These are phyloP conservation scores for Rhopilema esculentum DNA, from an alignment of 30 jellyfish, hydroid and myxozoan genomes.

Conservation along the genomic window DNA sequence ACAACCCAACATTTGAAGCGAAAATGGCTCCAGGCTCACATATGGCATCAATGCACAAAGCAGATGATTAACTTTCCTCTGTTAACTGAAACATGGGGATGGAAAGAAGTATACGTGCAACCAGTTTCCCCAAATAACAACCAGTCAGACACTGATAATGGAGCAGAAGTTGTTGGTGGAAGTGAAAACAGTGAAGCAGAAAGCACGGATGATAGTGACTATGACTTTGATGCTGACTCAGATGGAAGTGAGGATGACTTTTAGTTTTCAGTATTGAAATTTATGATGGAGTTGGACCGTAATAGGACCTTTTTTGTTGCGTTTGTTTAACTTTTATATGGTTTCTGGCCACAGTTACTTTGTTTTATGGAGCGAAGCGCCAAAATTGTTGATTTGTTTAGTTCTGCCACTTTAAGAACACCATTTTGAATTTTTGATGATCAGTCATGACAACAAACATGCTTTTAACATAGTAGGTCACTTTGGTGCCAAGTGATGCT, in stretches of 20 bases:
- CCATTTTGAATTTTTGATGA: too few species aligned
- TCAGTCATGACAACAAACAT: too few species aligned
- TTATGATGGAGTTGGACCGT: not conserved
- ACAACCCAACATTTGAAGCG: slow-evolving; percentile 46
- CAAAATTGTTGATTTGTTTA: too few species aligned
- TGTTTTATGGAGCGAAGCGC: too few species aligned
- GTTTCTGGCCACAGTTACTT: too few species aligned
- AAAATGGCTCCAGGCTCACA: slow-evolving; percentile 6
- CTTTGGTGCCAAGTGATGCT: too few species aligned
- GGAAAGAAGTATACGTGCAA: slow-evolving; percentile 61
- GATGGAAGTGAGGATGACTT: slow-evolving; percentile 53
- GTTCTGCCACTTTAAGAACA: too few species aligned
- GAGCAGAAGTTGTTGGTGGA: slow-evolving; percentile 18
- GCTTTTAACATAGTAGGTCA: too few species aligned
- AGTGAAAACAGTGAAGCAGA: slow-evolving; percentile 46
- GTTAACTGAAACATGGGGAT: slow-evolving; percentile 46
- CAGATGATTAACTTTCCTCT: slow-evolving; percentile 16
- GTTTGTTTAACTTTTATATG: too few species aligned
- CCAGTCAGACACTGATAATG: slow-evolving; percentile 40
- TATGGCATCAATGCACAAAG: slow-evolving; percentile 14
- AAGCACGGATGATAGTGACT: slow-evolving; percentile 46
- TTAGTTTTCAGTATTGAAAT: slow-evolving; percentile 18
- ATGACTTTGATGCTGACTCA: slow-evolving; percentile 45
- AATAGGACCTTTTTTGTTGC: slow-evolving; percentile 1
- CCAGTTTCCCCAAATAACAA: slow-evolving; percentile 57